A percentile compares a stretch with the other conserved stretches of the same genome.
Conservation (phyloP, 2,888 invertebrate genomes). For the Synanthedon vespiformis region DNA sequence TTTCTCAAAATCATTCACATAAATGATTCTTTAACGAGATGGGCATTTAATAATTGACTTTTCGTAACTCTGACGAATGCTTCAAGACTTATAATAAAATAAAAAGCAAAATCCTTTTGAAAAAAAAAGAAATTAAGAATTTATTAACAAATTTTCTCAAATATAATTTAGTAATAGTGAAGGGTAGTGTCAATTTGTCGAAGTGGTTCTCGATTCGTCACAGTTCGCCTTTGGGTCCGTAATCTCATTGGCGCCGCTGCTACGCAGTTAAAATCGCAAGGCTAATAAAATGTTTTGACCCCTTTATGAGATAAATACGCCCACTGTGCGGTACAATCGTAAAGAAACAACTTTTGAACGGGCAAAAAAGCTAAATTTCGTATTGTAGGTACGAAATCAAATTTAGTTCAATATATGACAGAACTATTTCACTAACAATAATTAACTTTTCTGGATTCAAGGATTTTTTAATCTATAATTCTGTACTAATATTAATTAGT, state of each 20-base stretch:
- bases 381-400: background rate
- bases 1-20: too few relatives aligned
- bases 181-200: constrained; percentile 4
- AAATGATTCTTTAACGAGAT: too few relatives aligned
- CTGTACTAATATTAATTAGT: too few relatives aligned
- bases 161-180: constrained; percentile 2
- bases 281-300: constrained; percentile 71
- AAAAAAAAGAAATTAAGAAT: too few relatives aligned
- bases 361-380: background rate
- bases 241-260: constrained; percentile 62
- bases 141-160: background rate
- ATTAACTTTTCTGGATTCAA: too few relatives aligned
- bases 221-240: constrained; percentile 38
- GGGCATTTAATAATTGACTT: too few relatives aligned
- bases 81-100: too few relatives aligned
- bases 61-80: too few relatives aligned
- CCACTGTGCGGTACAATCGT: constrained; percentile 48
- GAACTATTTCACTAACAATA: too few relatives aligned
- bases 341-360: background rate
- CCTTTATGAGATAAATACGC: constrained; percentile 67
- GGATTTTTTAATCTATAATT: too few relatives aligned
- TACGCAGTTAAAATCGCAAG: constrained; percentile 66
- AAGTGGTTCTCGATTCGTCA: constrained; percentile 40
- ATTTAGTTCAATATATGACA: too few relatives aligned
- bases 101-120: too few relatives aligned